Conservation (phyloP, 2,888 invertebrate species). For the Orchestes rusci region DNA sequence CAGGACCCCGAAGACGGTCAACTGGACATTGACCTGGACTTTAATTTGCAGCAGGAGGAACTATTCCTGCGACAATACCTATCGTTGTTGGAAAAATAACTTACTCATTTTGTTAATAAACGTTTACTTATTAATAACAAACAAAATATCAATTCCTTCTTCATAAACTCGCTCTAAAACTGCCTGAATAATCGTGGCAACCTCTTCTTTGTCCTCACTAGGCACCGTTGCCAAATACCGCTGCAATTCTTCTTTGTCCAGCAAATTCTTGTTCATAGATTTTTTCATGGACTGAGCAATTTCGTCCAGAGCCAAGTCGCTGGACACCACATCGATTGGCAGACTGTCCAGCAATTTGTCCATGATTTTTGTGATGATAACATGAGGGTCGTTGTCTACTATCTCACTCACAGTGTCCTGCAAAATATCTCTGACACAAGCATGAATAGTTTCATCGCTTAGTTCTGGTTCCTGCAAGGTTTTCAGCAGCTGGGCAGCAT, state of each 20-base stretch:
- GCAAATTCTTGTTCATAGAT: background rate
- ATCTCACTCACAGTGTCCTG: conserved; percentile 33
- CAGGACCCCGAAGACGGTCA: conserved; percentile 61
- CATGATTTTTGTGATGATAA: conserved; percentile 32
- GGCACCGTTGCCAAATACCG: conserved; percentile 23
- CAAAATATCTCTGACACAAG: conserved; percentile 30
- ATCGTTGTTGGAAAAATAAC: conserved; percentile 45
- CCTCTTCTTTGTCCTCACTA: conserved; percentile 26
- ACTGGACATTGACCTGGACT: conserved; percentile 51
- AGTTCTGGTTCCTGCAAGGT: no score
- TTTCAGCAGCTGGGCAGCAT: conserved; percentile 34
- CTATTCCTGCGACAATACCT: conserved; percentile 61
- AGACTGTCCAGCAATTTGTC: conserved; percentile 32
- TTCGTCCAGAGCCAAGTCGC: conserved; percentile 22
- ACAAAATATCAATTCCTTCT: conserved; percentile 37
- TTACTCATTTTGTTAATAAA: background rate
- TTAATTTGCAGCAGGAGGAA: conserved; percentile 62
- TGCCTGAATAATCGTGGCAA: conserved; percentile 31
- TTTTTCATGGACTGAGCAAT: conserved; percentile 14
- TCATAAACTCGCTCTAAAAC: conserved; percentile 37
- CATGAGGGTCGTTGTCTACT: conserved; percentile 28
- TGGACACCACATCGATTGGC: conserved; percentile 28
- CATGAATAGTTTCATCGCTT: conserved; percentile 29
- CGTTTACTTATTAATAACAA: conserved; percentile 29
- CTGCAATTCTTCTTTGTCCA: conserved; percentile 28